These are phyloP conservation scores for Gortyna flavago DNA, from an alignment of 2,888 invertebrate species.

Conservation along the genomic window DNA sequence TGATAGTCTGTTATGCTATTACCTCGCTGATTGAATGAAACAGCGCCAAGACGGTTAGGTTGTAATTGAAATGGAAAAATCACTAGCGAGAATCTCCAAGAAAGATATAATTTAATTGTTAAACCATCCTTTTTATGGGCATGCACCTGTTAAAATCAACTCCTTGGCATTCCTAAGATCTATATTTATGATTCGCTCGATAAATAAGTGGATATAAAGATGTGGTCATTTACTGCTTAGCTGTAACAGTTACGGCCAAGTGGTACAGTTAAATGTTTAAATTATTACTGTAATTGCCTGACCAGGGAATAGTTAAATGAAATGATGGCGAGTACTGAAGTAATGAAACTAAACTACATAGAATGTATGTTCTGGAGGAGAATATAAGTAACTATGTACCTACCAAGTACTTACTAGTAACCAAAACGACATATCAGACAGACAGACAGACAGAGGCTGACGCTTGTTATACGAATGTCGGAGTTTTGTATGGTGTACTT, in stretches of 20 bases:
- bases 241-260: slow-evolving; percentile 5
- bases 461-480: background rate
- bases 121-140: background rate
- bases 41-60: background rate
- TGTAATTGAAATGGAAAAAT: background rate
- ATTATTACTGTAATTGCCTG: slow-evolving; percentile 14
- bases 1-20: too few relatives aligned
- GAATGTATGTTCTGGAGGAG: background rate
- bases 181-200: background rate
- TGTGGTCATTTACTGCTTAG: slow-evolving; percentile 5
- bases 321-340: background rate
- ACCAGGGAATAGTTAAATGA: background rate
- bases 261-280: slow-evolving; percentile 26
- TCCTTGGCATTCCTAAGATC: slow-evolving; percentile 3
- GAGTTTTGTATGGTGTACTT: too few relatives aligned
- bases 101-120: background rate
- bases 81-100: background rate
- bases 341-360: background rate
- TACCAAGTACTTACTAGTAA: too few relatives aligned
- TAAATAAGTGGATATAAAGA: slow-evolving; percentile 26
- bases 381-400: background rate
- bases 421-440: background rate
- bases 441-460: background rate
- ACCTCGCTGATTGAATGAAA: background rate
- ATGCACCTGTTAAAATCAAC: slow-evolving; percentile 2